These are phyloP conservation scores for Spea hammondii DNA, from an alignment of 2,797 vertebrate species.

Conservation along the genomic window DNA sequence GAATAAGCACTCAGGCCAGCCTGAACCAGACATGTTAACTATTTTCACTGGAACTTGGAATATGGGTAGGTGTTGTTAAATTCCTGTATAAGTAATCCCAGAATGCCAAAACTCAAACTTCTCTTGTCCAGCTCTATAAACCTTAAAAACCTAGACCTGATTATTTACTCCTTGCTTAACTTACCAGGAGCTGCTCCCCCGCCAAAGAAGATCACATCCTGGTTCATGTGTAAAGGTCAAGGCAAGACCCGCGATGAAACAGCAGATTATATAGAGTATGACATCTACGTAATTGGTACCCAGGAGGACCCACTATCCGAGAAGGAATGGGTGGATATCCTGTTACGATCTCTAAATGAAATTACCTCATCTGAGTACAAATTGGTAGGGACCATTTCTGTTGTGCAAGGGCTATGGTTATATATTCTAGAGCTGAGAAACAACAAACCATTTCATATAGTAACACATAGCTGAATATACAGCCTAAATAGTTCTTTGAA, in stretches of 20 bases:
- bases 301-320: constrained; percentile 92
- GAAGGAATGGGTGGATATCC: constrained; percentile 87
- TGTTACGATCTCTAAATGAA: constrained; percentile 81
- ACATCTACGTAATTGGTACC: constrained; percentile 94
- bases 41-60: constrained; percentile 99
- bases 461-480: too few species aligned
- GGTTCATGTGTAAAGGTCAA: constrained; percentile 96
- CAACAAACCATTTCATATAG: too few species aligned
- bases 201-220: constrained; percentile 86
- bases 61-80: constrained; percentile 79
- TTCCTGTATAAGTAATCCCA: too few species aligned
- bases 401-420: neutral
- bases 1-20: constrained; percentile 92
- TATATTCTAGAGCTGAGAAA: neutral
- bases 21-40: constrained; percentile 96
- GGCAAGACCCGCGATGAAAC: constrained; percentile 93
- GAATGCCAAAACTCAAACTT: too few species aligned
- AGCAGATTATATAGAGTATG: constrained; percentile 91
- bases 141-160: too few species aligned
- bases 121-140: neutral
- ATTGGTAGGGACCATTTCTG: constrained; percentile 69
- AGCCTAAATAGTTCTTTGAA: too few species aligned
- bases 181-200: constrained; percentile 83
- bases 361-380: constrained; percentile 94
- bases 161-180: neutral